Evolutionary conservation across 1,140 invertebrate species (phyloP).

Genomic region (Hycleus phaleratus): DNA sequence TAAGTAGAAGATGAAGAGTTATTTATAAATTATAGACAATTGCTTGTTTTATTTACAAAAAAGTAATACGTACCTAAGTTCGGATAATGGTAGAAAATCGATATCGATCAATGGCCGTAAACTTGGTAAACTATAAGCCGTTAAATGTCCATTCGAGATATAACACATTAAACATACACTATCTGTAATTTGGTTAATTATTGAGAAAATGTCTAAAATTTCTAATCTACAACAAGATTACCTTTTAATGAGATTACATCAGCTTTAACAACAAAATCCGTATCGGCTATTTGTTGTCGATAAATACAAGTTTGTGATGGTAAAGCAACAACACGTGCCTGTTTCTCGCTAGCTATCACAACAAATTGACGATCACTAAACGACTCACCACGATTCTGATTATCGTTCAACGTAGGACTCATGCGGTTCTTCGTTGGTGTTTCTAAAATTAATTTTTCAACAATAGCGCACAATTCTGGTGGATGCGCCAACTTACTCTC

Average conservation of each 20-base stretch:
- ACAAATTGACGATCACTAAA: constrained; percentile 84
- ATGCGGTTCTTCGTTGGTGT: constrained; percentile 63
- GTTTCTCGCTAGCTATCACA: constrained; percentile 89
- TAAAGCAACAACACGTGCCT: constrained; percentile 86
- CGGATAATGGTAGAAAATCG: constrained; percentile 86
- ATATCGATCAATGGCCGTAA: constrained; percentile 83
- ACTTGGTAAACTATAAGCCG: constrained; percentile 88
- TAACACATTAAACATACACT: constrained; percentile 91
- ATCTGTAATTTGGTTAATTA: constrained; percentile 53
- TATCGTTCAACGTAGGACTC: constrained; percentile 60
- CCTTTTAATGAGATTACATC: constrained; percentile 91
- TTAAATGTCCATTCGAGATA: constrained; percentile 85
- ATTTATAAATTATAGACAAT: not conserved
- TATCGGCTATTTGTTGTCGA: constrained; percentile 74
- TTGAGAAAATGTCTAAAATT: not conserved
- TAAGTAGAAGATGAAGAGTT: not conserved
- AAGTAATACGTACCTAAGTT: constrained; percentile 70
- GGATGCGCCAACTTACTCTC: constrained; percentile 48
- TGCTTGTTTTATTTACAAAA: not conserved
- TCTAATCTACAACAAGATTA: constrained; percentile 34
- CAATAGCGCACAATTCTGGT: not conserved
- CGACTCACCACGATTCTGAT: constrained; percentile 44
- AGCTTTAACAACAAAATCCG: constrained; percentile 88
- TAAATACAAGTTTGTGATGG: constrained; percentile 90
- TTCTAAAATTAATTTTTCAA: constrained; percentile 34